These are phyloP conservation scores for Pelusios castaneus DNA, from an alignment of 2,113 vertebrate genomes.

Conservation along the genomic window DNA sequence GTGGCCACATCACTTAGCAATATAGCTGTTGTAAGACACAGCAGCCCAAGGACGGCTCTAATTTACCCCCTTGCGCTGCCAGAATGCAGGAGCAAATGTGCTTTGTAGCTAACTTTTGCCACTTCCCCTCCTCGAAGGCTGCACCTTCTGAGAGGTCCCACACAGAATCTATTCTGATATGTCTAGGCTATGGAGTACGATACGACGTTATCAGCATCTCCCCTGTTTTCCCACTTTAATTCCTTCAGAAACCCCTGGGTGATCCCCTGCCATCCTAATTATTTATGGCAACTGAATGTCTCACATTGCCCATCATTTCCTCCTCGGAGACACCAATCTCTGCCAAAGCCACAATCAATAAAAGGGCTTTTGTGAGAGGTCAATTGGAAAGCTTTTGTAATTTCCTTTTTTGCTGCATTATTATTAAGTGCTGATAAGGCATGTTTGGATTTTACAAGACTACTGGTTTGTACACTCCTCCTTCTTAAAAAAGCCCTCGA, in stretches of 20 bases:
- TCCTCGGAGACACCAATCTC: background rate
- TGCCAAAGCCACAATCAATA: rapidly evolving
- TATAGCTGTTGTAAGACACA: background rate
- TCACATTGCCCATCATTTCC: rapidly evolving
- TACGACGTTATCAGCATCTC: background rate
- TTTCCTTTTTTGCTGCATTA: background rate
- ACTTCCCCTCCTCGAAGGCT: background rate
- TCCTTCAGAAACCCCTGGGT: rapidly evolving
- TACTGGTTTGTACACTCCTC: rapidly evolving
- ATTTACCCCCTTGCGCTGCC: background rate
- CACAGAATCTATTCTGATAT: background rate
- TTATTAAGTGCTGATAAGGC: background rate
- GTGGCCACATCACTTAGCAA: background rate
- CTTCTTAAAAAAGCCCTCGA: background rate
- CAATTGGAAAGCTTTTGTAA: background rate
- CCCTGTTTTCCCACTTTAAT: background rate
- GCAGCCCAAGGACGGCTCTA: background rate
- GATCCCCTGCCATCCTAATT: rapidly evolving
- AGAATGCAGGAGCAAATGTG: background rate
- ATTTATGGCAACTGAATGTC: rapidly evolving
- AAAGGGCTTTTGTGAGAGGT: background rate
- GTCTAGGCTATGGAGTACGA: background rate
- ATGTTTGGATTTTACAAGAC: background rate
- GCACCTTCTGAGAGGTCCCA: background rate
- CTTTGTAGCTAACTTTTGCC: background rate